phyloP scores from a whole-genome alignment of 2,113 vertebrate genomes.

The Paedocypris sp. region DNA sequence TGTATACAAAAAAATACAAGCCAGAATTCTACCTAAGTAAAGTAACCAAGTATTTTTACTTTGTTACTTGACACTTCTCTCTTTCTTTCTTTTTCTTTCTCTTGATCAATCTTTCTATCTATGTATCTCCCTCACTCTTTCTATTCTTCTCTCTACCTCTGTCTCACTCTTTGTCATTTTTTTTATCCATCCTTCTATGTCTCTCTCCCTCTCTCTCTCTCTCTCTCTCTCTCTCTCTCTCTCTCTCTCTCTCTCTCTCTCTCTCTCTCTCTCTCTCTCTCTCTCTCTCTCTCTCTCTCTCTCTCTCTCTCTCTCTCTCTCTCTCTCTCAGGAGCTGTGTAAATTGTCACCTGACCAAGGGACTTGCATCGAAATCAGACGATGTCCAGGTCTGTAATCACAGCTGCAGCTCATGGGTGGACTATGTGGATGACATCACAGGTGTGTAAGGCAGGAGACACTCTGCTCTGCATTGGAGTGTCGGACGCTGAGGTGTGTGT shows the following conservation, averaged over 20 bases:
- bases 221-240: background rate
- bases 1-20: too few relatives aligned
- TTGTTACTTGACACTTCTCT: background rate
- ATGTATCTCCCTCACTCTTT: background rate
- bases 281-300: too few relatives aligned
- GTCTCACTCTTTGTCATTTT: too few relatives aligned
- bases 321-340: constrained; percentile 69
- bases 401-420: constrained; percentile 66
- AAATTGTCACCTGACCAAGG: constrained; percentile 69
- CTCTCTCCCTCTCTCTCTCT: background rate
- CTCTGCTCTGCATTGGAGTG: background rate
- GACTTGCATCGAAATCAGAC: constrained; percentile 56
- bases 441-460: constrained; percentile 51
- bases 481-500: background rate
- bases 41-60: too few relatives aligned
- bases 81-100: background rate
- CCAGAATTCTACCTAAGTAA: too few relatives aligned
- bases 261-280: too few relatives aligned
- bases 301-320: too few relatives aligned
- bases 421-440: constrained; percentile 60
- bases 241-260: too few relatives aligned
- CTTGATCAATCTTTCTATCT: background rate
- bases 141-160: too few relatives aligned
- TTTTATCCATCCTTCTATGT: too few relatives aligned
- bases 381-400: constrained; percentile 63